A percentile compares a stretch with the other conserved stretches of the same genome.
Conservation (phyloP, 2,113 vertebrate genomes). For the Etheostoma spectabile region DNA sequence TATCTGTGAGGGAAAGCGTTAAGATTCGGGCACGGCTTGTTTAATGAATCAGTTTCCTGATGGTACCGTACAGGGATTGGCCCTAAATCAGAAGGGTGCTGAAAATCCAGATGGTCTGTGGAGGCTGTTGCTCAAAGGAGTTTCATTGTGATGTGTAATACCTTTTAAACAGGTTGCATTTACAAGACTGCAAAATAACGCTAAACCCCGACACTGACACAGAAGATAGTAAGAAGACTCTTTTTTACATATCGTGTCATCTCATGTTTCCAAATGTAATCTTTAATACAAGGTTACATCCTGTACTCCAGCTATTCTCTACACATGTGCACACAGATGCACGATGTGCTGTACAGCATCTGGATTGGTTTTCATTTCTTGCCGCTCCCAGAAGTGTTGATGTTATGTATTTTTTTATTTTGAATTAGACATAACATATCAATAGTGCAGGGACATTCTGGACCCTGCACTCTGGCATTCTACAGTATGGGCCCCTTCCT, state of each 20-base stretch:
- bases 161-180: conserved; percentile 10
- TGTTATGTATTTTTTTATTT: neutral
- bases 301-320: neutral
- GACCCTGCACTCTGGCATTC: too few relatives aligned
- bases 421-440: neutral
- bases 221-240: neutral
- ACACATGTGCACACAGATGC: neutral
- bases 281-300: neutral
- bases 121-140: neutral
- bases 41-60: conserved; percentile 70
- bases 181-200: neutral
- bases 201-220: neutral
- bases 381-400: neutral
- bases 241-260: conserved; percentile 6
- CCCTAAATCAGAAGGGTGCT: conserved; percentile 55
- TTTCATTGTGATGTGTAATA: neutral
- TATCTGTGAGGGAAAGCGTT: conserved; percentile 73
- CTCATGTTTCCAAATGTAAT: conserved; percentile 3
- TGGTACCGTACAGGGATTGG: conserved; percentile 50
- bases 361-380: neutral
- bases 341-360: neutral
- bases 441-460: neutral
- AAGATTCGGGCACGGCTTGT: conserved; percentile 72
- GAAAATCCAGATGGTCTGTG: conserved; percentile 2
- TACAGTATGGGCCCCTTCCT: too few relatives aligned